These are phyloP conservation scores for Rugalucina vietnamica DNA, from an alignment of 2,888 invertebrate species.

Conservation along the genomic window DNA sequence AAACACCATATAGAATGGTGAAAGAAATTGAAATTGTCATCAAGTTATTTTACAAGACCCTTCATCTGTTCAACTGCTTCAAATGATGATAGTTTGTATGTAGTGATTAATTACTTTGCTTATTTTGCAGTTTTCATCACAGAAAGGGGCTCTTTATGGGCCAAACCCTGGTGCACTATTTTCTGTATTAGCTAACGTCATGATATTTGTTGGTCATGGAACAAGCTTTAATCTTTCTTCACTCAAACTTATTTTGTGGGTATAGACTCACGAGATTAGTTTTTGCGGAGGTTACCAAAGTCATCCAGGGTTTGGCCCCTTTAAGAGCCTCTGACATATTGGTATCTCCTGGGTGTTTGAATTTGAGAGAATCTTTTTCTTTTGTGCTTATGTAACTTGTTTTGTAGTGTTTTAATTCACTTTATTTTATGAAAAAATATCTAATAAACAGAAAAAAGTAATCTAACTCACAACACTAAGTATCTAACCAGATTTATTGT, in stretches of 20 bases:
- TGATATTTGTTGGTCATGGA: no score
- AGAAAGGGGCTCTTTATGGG: not conserved
- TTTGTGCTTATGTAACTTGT: conserved; percentile 2
- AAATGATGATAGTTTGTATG: conserved; percentile 3
- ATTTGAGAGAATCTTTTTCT: not conserved
- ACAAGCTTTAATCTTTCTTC: no score
- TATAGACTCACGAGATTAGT: no score
- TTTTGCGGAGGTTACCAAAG: no score
- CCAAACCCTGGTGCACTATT: no score
- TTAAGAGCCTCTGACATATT: not conserved
- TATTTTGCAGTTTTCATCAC: conserved; percentile 59
- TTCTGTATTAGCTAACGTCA: no score
- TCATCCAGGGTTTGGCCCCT: not conserved
- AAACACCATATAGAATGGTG: no score
- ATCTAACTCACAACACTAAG: conserved; percentile 4
- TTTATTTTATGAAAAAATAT: not conserved
- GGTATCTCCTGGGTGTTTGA: conserved; percentile 6
- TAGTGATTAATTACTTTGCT: conserved; percentile 55
- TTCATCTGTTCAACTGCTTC: not conserved
- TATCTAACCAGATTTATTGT: conserved; percentile 4
- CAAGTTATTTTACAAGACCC: not conserved
- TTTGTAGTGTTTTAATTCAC: conserved; percentile 9
- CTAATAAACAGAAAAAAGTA: not conserved
- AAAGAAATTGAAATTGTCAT: no score
- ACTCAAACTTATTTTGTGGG: no score